Base-by-base conservation (phyloP, 2,797 vertebrate genomes). In the Varecia variegata region DNA sequence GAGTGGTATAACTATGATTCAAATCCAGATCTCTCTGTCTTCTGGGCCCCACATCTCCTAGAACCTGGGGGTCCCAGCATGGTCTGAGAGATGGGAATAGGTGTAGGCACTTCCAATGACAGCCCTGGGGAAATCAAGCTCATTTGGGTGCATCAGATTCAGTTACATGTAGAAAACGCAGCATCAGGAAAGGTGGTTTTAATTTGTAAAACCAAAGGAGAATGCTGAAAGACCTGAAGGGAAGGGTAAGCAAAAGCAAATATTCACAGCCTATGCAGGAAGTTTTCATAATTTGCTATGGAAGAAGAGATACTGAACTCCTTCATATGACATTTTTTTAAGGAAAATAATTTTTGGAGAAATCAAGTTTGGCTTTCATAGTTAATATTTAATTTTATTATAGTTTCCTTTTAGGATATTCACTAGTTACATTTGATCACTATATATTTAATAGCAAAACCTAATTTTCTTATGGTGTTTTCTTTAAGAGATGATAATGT, bases 121-220 rank as follows among this genome's bases (percentile, higher is more conserved):
- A 80, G 25, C 20, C 40, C 27, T 11, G 13, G 86, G 40, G n/a
- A 62, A 25, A 83, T 1, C 0, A 0, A 20, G n/a, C 7, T 71
- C 25, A 32, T 27, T 18, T 30, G 5, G 23, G n/a, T 2, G 9
- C 3, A 25, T 11, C 14, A 21, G 38, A 50, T 35, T 6, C 21
- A 15, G 30, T 20, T 56, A 60, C 32, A 2, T 0, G 10, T 8
- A 9, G 27, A 2, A 52, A 80, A 56, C 0, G 0, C 40, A 17
- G 5, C 1, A 0, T n/a, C 18, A 30, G 35, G 27, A 40, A 45
- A 23, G 23, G 2, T 38, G 71, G 6, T 21, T 88, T 79, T 52
- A 82, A 77, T 17, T 77, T 52, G 20, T 35, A 40, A 92, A 60
- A 62, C 5, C 25, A 27, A 68, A 65, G 5, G 15, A 81, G 5